phyloP scores from a whole-genome alignment of 2,888 invertebrate species.

The Pedicia rivosa region DNA sequence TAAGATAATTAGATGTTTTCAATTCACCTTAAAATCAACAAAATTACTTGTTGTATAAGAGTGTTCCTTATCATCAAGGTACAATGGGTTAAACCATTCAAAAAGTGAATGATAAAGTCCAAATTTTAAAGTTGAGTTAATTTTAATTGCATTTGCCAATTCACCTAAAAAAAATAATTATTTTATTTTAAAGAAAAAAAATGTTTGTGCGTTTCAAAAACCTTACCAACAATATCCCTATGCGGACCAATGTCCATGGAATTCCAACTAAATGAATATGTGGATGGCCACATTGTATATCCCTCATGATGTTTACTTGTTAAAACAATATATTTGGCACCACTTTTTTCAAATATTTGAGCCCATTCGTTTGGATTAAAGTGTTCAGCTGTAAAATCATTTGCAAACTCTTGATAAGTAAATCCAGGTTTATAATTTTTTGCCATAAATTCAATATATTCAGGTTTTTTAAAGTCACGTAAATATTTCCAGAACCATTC shows the following conservation, averaged over 20 bases:
- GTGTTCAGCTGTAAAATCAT: slow-evolving; percentile 77
- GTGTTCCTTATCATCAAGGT: slow-evolving; percentile 47
- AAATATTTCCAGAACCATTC: slow-evolving; percentile 91
- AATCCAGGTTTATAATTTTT: slow-evolving; percentile 70
- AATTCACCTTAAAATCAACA: slow-evolving; percentile 46
- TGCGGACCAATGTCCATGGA: slow-evolving; percentile 61
- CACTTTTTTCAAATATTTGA: slow-evolving; percentile 61
- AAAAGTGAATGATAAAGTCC: slow-evolving; percentile 75
- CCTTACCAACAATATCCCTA: slow-evolving; percentile 56
- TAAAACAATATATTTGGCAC: slow-evolving; percentile 73
- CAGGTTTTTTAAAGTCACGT: slow-evolving; percentile 39
- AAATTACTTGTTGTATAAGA: slow-evolving; percentile 48
- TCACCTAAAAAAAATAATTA: too few species aligned
- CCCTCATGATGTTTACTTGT: slow-evolving; percentile 87
- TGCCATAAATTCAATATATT: slow-evolving; percentile 52
- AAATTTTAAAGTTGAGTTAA: slow-evolving; percentile 45
- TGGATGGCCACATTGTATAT: slow-evolving; percentile 70
- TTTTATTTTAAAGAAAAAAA: too few species aligned
- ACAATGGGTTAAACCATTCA: slow-evolving; percentile 80
- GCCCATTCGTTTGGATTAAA: slow-evolving; percentile 78
- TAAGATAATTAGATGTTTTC: too few species aligned
- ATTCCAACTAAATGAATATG: slow-evolving; percentile 72
- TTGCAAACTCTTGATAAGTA: slow-evolving; percentile 84
- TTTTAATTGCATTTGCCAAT: slow-evolving; percentile 48
- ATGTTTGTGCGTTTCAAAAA: too few species aligned